phyloP scores from a whole-genome alignment of 2,888 invertebrate species.

The Apodemia duryi region DNA sequence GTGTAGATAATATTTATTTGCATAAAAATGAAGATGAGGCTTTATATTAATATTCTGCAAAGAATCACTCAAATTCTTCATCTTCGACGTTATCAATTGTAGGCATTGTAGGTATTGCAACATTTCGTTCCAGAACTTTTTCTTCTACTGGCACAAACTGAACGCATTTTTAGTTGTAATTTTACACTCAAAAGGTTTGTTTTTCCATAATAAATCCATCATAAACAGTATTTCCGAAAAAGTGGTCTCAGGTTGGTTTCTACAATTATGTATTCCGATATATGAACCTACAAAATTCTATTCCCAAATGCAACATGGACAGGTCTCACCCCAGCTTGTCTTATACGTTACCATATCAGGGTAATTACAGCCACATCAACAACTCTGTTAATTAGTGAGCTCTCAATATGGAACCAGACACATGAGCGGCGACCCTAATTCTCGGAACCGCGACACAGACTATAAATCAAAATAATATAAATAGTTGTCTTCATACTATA shows the following conservation, averaged over 20 bases:
- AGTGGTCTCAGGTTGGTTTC: background rate
- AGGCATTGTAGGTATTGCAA: background rate
- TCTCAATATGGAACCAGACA: background rate
- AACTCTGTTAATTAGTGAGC: background rate
- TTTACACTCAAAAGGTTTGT: too few species aligned
- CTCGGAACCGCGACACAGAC: background rate
- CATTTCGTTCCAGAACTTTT: background rate
- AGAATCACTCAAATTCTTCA: background rate
- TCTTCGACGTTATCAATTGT: background rate
- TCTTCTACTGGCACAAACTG: background rate
- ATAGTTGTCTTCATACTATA: background rate
- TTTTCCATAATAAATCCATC: background rate
- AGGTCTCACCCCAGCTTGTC: too few species aligned
- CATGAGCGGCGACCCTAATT: background rate
- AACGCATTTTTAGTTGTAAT: too few species aligned
- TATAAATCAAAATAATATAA: slow-evolving; percentile 7
- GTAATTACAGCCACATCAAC: background rate
- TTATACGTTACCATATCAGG: background rate
- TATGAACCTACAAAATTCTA: too few species aligned
- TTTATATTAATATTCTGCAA: background rate
- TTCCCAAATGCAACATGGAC: too few species aligned
- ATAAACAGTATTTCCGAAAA: background rate
- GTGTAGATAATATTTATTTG: background rate
- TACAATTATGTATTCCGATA: background rate
- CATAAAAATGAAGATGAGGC: background rate